Evolutionary conservation across 2,888 invertebrate species (phyloP), one percentile per base, ranked within the genome.

Genomic region (Axea sp.): DNA sequence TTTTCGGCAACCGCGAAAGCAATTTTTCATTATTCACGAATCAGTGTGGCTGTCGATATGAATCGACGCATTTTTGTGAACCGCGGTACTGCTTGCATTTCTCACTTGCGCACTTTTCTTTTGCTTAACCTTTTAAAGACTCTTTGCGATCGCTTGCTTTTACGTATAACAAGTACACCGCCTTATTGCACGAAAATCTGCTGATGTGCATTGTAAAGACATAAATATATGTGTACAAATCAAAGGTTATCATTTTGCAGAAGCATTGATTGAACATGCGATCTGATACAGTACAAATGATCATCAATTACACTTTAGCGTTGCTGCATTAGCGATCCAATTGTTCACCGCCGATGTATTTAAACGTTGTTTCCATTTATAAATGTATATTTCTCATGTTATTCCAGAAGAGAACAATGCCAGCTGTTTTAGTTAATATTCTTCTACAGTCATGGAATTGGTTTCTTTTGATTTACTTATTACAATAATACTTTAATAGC

Each of bases 51-150:
- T 19, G 19, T 19, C 19, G n/a, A n/a, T n/a, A n/a, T 19, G 2
- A 19, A 19, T 19, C 3, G 2, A 19, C 9, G 37, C 17, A 8
- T 15, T 37, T 41, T 3, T 22, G 8, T 31, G 5, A 19, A 53
- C 14, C 26, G 31, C 39, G 11, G 8, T 49, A 51, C 8, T 55
- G 69, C 69, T 62, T 69, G 60, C 69, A 53, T 47, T 45, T 51
- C 47, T 62, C 35, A 51, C 55, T 49, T 71, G 45, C 57, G 51
- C 59, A 49, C 65, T 59, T 72, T 65, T 72, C 64, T 72, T 64
- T 59, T 53, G 59, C 62, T 71, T 71, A 22, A 35, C 57, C 39
- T 49, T 57, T 31, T 9, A 49, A 62, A 26, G 22, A 64, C 47
- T 65, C 47, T 60, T 47, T 41, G 33, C 31, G 31, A 47, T 37